Base-by-base conservation (phyloP, 2,888 invertebrate species). In the Eremobia ochroleuca region DNA sequence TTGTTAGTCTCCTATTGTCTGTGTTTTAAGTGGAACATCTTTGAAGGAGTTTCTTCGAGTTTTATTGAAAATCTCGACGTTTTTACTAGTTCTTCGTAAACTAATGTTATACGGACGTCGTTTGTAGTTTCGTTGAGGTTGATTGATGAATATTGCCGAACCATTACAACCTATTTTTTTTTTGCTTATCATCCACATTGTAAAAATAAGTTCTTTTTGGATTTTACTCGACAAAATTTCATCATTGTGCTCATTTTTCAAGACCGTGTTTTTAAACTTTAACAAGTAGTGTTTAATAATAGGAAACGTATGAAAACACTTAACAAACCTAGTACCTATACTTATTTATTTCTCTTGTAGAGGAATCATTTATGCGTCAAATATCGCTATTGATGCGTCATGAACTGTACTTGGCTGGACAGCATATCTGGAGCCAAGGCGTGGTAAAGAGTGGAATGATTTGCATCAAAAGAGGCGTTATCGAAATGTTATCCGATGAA, bases 401-500 rank as follows among this genome's bases (percentile, higher is more conserved):
- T 72, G 95, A 96, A 87, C 74, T 96, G 5, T 96, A 90, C 75
- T 89, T 97, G 18, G 91, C 92, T 49, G 96, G 95, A 0, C 96
- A 97, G 85, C 88, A 92, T 72, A 93, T 97, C 34, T 96, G 96
- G 96, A 95, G 91, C 66, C 97, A 97, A 78, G 96, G 94, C 0
- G 95, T 97, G 4, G 96, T 96, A 37, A 97, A 96, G 86, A 90
- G 78, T 43, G 96, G 96, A 0, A 95, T 97, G 95, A 91, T 97
- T 25, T 96, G 94, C 81, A 91, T 97, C 64, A 97, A 97, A 79
- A 92, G 93, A 84, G 97, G 97, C 2, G 94, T 96, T 61, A 88
- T 97, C 4, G 97, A 97, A 86, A 94, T 97, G 93, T 91, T 97
- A 1, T 97, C 97, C 0, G 97, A 97, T 84, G 97, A 97, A 86